Conservation (phyloP, 2,113 vertebrate species). For the Tinamus guttatus region DNA sequence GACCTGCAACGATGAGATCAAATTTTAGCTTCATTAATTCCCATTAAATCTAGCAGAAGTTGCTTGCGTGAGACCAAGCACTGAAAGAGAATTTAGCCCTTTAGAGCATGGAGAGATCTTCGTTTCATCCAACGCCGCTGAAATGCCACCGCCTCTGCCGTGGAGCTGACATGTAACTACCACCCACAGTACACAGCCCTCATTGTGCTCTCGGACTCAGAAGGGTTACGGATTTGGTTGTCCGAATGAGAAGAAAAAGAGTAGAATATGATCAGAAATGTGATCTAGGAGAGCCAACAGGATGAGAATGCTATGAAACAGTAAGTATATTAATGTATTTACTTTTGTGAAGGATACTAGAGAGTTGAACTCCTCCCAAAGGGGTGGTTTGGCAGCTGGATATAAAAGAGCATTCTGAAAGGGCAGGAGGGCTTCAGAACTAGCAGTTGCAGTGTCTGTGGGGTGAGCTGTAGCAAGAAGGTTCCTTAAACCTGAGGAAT, state of each 20-base stretch:
- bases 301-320: background rate
- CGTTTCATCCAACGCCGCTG: background rate
- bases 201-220: background rate
- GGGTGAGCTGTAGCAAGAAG: background rate
- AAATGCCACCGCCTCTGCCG: conserved; percentile 22
- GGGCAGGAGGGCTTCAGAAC: rapidly evolving
- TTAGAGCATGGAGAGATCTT: background rate
- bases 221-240: background rate
- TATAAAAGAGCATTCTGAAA: background rate
- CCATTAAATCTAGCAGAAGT: background rate
- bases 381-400: background rate
- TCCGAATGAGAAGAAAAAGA: background rate
- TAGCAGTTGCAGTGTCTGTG: background rate
- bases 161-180: rapidly evolving
- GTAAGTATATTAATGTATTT: background rate
- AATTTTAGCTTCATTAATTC: background rate
- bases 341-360: background rate
- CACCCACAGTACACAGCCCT: rapidly evolving
- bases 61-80: background rate
- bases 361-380: background rate
- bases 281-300: background rate
- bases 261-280: background rate
- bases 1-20: background rate
- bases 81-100: background rate
- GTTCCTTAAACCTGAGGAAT: background rate